Base-by-base conservation (phyloP, 2,888 invertebrate species). In the Clanis bilineata region DNA sequence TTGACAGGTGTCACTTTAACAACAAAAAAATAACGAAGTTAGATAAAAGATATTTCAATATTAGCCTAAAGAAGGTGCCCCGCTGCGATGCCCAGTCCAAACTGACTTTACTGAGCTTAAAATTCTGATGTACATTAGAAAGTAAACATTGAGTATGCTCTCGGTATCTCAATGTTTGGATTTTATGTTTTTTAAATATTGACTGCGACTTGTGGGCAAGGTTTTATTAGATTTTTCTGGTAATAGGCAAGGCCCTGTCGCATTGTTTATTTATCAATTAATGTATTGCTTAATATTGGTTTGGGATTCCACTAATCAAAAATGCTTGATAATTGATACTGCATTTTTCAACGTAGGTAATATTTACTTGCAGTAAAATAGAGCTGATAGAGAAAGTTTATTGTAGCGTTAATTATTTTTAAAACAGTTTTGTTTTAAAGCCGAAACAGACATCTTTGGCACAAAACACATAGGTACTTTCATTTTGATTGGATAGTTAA, bases 1-100 rank as follows among this genome's bases (percentile, higher is more conserved):
- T 74, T 79, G 86, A 85, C 86, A 86, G 86, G 85, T 86, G 86
- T 86, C 85, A 85, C 63, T 78, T 85, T 82, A 79, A 69, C 67
- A 67, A 72, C 73, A 80, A 79, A 80, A 77, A 72, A 77, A 72
- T 68, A 47, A 47, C 23, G 72, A 72, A 72, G 65, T 12, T 71
- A 80, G 79, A 82, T 79, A 82, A 80, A 80, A 83, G 80, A 86
- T 82, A 83, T 82, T 85, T 86, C 85, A 85, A 86, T 86, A 85
- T 79, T 79, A 76, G 78, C 69, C 72, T 80, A 73, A 80, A 79
- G 72, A 64, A 64, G 80, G 74, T 80, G 60, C 73, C 86, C 86
- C 79, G 84, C 79, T 62, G 86, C 65, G 86, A 74, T 59, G 45
- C 68, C 65, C 63, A 65, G 47, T 68, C 65, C 64, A 65, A 44